Base-by-base conservation (phyloP, 2,888 invertebrate species). In the Xestia c-nigrum region DNA sequence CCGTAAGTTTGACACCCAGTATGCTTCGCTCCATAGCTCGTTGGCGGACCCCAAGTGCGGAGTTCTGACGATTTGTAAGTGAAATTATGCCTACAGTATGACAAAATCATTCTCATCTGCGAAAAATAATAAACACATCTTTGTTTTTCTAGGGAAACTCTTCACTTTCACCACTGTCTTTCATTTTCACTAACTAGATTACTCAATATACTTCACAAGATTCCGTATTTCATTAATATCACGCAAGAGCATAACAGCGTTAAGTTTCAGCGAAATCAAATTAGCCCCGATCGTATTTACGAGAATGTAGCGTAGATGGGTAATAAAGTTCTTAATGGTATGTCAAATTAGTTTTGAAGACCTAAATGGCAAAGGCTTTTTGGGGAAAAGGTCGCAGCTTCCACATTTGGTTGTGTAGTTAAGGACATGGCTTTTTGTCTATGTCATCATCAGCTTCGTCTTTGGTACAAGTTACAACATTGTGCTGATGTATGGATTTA, bases 181-280 rank as follows among this genome's bases (percentile, higher is more conserved):
- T 38, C 61, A 61, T 61, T 38, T 61, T 61, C 19, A 61, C 61
- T 5, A 61, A 61, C 38, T 38, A 61, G 5, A 2, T 38, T 21
- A 61, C 38, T 38, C 61, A 38, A 38, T 38, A 38, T 38, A 63
- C 38, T n/a, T 12, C 40, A 63, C 6, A 63, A 21, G 21, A 3
- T 64, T 43, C 64, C 61, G 38, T 61, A 61, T 38, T 64, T 64
- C 64, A 64, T 64, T 64, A 64, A 4, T 64, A 43, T n/a, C 64
- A 16, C 7, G 16, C 24, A 24, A 3, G 64, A 64, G 43, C 43
- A n/a, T 43, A 64, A 64, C 16, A n/a, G 24, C n/a, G n/a, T 64
- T 64, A 64, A 40, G 64, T 43, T n/a, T 43, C 64, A 43, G 12
- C 14, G 6, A 43, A 64, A 64, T 64, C 64, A 64, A 43, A 43